Evolutionary conservation across 2,888 invertebrate species (phyloP).

Genomic region (Plagodis dolabraria): DNA sequence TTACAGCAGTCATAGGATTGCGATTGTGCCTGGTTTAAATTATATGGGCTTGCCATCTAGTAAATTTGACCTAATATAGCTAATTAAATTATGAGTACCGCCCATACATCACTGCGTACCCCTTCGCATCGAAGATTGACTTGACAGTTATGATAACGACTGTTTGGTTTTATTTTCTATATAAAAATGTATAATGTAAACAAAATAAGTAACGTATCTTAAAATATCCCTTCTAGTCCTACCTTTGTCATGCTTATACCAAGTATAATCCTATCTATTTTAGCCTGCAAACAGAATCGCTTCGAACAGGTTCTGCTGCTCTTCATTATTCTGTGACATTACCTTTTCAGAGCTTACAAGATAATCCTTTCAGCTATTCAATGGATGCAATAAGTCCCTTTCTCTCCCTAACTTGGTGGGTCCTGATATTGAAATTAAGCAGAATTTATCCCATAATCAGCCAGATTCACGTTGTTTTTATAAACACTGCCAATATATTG

Average conservation of each 20-base stretch:
- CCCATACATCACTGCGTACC: too few relatives aligned
- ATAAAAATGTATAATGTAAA: too few relatives aligned
- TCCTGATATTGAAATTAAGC: conserved; percentile 24
- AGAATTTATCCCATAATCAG: conserved; percentile 15
- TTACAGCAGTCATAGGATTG: too few relatives aligned
- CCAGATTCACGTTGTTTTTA: conserved; percentile 8
- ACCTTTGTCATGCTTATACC: neutral
- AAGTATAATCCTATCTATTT: neutral
- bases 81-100: too few relatives aligned
- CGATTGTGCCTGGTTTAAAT: too few relatives aligned
- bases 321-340: conserved; percentile 12
- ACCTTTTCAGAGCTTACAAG: conserved; percentile 32
- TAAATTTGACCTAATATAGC: too few relatives aligned
- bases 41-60: too few relatives aligned
- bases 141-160: too few relatives aligned
- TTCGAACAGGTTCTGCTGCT: conserved; percentile 2
- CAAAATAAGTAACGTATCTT: too few relatives aligned
- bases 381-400: conserved; percentile 31
- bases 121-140: too few relatives aligned
- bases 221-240: neutral
- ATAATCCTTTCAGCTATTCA: conserved; percentile 38
- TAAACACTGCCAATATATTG: neutral
- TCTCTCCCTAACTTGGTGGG: conserved; percentile 27
- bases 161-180: too few relatives aligned
- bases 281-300: neutral